Evolutionary conservation across 2,888 invertebrate genomes (phyloP), one percentile per base, ranked within the genome.

Genomic region (Sthenelais limicola): DNA sequence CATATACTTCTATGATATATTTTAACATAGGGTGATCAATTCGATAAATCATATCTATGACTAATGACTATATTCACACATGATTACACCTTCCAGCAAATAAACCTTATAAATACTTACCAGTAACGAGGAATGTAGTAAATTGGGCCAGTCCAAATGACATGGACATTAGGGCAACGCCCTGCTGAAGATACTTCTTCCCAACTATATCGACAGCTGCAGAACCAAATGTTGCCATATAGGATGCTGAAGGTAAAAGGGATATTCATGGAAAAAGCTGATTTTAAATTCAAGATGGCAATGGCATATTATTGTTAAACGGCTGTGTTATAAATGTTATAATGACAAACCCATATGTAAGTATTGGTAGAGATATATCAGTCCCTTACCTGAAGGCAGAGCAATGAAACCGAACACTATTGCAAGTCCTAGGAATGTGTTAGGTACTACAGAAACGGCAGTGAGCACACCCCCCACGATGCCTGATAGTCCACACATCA

Each of bases 131-230:
- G 18, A 56, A 56, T 9, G 56, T 56, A 5, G 56, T n/a, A 32
- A 56, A 21, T 32, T 56, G 56, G 18, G 56, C 56, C 5, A 56
- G 2, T n/a, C 56, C 56, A 28, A 56, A 56, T 2, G 56, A 15
- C 18, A 56, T 33, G n/a, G 56, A 56, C 56, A 56, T 56, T n/a
- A 56, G 12, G 9, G 21, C 56, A 12, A 56, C 32, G 3, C 32
- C 56, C 18, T 56, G 56, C 33, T 56, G 56, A n/a, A 56, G 32
- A 32, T 56, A 56, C 56, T 56, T 56, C 30, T 56, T 56, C 1
- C 56, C 56, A 5, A 56, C 56, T 33, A 56, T 56, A 21, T 56
- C 56, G n/a, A 56, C 56, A 15, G 56, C 56, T n/a, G 56, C 30
- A 7, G 56, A 56, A 4, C 56, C 56, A 32, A 56, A 56, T 7